Conservation (phyloP, 2,113 vertebrate species). For the Xiphophorus hellerii region DNA sequence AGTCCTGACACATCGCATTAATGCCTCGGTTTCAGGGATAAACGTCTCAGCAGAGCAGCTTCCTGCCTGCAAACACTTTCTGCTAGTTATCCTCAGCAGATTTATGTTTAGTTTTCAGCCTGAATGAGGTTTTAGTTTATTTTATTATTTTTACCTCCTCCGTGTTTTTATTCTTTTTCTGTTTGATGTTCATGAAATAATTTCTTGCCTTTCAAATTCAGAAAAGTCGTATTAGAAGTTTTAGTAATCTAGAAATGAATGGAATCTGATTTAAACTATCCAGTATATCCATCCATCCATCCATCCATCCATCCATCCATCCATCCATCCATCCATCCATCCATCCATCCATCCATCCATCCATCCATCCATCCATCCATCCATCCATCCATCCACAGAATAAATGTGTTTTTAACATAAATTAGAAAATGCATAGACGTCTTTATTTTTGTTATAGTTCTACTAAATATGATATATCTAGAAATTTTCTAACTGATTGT, state of each 20-base stretch:
- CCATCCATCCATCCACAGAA: too few species aligned
- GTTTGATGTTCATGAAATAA: neutral
- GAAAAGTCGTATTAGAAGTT: too few species aligned
- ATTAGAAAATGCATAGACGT: neutral
- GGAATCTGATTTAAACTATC: too few species aligned
- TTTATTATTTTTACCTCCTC: neutral
- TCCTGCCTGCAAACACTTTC: slow-evolving; percentile 12
- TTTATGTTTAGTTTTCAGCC: slow-evolving; percentile 23
- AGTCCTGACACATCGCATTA: slow-evolving; percentile 35
- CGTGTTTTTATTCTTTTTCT: neutral
- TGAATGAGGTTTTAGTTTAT: neutral
- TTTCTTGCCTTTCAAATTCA: neutral
- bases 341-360: too few species aligned
- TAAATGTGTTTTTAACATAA: neutral
- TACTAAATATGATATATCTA: too few species aligned
- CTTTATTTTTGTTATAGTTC: too few species aligned
- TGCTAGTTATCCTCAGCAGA: slow-evolving; percentile 16
- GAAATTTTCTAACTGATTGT: neutral
- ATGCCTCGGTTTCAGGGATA: slow-evolving; percentile 31
- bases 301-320: too few species aligned
- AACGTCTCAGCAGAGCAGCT: slow-evolving; percentile 17
- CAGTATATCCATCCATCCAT: too few species aligned
- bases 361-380: too few species aligned
- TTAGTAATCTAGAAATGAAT: too few species aligned
- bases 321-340: too few species aligned